Conservation (phyloP, 2,888 invertebrate genomes). For the Hypercompe scribonia region DNA sequence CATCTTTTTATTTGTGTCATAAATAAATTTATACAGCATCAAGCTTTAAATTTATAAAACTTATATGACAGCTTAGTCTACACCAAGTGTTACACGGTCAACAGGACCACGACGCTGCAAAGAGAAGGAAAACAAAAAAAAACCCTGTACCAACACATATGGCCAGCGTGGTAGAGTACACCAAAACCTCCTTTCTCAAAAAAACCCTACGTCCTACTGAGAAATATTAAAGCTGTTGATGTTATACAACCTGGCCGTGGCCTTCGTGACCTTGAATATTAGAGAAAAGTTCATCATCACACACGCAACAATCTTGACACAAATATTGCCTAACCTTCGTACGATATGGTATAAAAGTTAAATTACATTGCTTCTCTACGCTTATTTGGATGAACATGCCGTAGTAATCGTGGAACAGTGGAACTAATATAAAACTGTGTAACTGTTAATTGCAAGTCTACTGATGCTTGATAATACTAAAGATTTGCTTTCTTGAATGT, state of each 20-base stretch:
- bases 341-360: slow-evolving; percentile 23
- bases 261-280: slow-evolving; percentile 40
- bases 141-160: too few species aligned
- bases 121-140: too few species aligned
- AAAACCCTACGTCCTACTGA: too few species aligned
- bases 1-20: not conserved
- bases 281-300: slow-evolving; percentile 35
- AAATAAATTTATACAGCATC: slow-evolving; percentile 1
- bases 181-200: too few species aligned
- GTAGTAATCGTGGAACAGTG: slow-evolving; percentile 25
- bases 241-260: slow-evolving; percentile 5
- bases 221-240: too few species aligned
- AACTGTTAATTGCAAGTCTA: not conserved
- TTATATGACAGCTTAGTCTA: too few species aligned
- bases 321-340: slow-evolving; percentile 46
- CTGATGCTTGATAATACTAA: not conserved
- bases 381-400: slow-evolving; percentile 18
- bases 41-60: not conserved
- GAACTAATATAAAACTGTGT: slow-evolving; percentile 32
- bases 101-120: too few species aligned
- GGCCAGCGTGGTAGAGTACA: too few species aligned
- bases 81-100: too few species aligned
- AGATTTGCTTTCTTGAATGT: not conserved
- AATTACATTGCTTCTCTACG: slow-evolving; percentile 37
- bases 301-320: slow-evolving; percentile 41